Evolutionary conservation across 1,140 invertebrate species (phyloP).

Genomic region (Drosophila seguyi): DNA sequence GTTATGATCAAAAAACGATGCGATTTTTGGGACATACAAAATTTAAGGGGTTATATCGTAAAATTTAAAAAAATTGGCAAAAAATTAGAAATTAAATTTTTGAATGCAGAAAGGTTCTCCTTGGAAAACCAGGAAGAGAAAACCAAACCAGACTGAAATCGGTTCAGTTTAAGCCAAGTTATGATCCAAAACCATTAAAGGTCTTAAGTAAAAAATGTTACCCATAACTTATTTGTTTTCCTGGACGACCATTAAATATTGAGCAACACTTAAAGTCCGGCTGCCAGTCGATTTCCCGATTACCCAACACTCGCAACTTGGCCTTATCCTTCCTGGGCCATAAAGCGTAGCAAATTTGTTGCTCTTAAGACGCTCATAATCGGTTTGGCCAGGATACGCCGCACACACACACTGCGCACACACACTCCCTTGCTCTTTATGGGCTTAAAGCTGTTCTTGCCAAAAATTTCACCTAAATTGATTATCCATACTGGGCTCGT

Average conservation of each 20-base stretch:
- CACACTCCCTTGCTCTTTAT: conserved; percentile 46
- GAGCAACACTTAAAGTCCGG: conserved; percentile 54
- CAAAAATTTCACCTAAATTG: conserved; percentile 73
- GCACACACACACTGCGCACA: background rate
- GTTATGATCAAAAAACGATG: too few species aligned
- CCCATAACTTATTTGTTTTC: too few species aligned
- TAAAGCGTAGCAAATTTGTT: conserved; percentile 72
- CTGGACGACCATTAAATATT: conserved; percentile 49
- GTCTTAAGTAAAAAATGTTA: too few species aligned
- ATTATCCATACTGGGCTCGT: conserved; percentile 62
- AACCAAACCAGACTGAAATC: too few species aligned
- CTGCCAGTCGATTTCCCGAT: background rate
- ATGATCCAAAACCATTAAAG: too few species aligned
- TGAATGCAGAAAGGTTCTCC: too few species aligned
- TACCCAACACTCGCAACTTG: background rate
- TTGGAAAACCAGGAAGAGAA: too few species aligned
- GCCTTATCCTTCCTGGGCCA: conserved; percentile 25
- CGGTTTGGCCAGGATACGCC: conserved; percentile 55
- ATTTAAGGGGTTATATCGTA: too few species aligned
- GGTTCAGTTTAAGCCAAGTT: too few species aligned
- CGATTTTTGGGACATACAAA: too few species aligned
- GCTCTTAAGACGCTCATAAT: conserved; percentile 73
- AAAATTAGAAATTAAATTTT: too few species aligned
- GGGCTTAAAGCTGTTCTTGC: conserved; percentile 71
- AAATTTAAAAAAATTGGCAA: too few species aligned